A percentile compares a stretch with the other conserved stretches of the same genome.
Conservation (phyloP, 2,113 vertebrate genomes). For the Daboia siamensis region DNA sequence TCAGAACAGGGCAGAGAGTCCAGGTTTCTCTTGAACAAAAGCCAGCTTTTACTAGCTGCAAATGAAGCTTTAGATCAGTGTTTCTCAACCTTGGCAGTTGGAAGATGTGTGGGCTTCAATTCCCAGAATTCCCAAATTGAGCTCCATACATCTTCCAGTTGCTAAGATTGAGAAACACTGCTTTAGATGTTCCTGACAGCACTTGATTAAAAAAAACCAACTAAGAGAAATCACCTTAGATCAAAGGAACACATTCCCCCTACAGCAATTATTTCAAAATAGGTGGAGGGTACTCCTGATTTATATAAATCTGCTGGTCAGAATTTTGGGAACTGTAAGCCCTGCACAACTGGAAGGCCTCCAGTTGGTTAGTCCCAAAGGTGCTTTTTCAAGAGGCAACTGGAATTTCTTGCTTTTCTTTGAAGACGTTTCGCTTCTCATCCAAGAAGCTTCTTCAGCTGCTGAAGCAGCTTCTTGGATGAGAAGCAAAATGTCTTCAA, state of each 20-base stretch:
- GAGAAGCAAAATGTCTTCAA: no score
- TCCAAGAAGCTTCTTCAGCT: no score
- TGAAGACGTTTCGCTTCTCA: no score
- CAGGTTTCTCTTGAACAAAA: not conserved
- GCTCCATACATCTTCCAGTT: not conserved
- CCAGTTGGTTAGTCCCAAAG: not conserved
- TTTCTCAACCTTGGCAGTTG: not conserved
- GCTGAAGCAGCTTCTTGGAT: no score
- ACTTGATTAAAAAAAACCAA: not conserved
- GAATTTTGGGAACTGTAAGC: not conserved
- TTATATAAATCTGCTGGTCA: not conserved
- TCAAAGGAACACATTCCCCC: not conserved
- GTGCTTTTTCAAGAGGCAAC: no score
- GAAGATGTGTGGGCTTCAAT: not conserved
- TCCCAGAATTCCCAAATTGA: not conserved
- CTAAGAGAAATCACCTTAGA: not conserved
- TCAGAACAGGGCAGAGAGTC: not conserved
- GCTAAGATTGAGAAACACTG: not conserved
- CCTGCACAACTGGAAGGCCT: not conserved
- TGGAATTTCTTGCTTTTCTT: no score
- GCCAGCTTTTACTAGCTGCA: not conserved
- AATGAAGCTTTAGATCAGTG: not conserved
- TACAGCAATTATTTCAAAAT: not conserved
- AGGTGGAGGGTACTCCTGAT: not conserved
- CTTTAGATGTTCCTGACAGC: not conserved